Conservation (phyloP, 2,797 vertebrate species). For the Morelia viridis region DNA sequence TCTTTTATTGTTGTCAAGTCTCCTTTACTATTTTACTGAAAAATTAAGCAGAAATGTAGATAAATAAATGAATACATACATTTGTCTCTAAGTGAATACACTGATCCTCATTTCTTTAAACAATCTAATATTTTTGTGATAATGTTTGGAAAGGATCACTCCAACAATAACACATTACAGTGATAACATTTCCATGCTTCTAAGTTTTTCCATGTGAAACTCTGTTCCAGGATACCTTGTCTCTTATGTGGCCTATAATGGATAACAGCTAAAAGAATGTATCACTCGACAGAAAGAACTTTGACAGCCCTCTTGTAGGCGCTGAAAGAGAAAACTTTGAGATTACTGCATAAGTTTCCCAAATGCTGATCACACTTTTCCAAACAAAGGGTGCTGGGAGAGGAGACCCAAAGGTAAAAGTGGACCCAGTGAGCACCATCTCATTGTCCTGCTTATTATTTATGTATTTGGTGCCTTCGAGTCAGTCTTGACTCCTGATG, state of each 20-base stretch:
- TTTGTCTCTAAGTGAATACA: neutral
- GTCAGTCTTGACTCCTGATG: neutral
- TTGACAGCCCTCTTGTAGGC: neutral
- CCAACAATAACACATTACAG: neutral
- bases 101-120: too few relatives aligned
- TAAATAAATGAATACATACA: neutral
- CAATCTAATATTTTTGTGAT: too few relatives aligned
- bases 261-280: neutral
- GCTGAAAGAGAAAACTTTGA: neutral
- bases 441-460: neutral
- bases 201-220: neutral
- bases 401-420: neutral
- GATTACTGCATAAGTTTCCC: neutral
- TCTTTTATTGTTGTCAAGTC: neutral
- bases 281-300: neutral
- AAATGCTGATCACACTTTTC: neutral
- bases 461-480: neutral
- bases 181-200: neutral
- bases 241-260: neutral
- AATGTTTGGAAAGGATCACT: neutral
- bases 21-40: neutral
- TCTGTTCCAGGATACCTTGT: too few relatives aligned
- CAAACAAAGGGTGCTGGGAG: neutral
- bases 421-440: neutral
- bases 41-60: neutral